Base-by-base conservation (phyloP, 2,797 vertebrate genomes). In the Leptodactylus fallax region DNA sequence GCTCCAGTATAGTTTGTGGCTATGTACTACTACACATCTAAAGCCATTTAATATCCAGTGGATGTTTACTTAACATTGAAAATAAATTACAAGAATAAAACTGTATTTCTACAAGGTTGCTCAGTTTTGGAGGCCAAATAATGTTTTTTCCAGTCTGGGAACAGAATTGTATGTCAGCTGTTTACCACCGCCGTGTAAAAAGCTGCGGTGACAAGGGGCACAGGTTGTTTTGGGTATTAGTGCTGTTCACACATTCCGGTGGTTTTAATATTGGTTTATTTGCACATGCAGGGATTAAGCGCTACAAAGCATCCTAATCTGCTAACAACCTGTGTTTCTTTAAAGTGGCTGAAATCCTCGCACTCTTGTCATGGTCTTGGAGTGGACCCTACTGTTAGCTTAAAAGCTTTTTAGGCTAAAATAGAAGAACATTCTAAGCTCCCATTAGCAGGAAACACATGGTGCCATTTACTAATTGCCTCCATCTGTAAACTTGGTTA, bases 341-440 rank as follows among this genome's bases (percentile, higher is more conserved):
- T 86, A 82, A 89, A 89, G 88, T 89, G 84, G 60, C 58, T 86
- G 69, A 89, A 86, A 89, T 89, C 84, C 79, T 69, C 51, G 36
- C 27, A 77, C 84, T 82, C 79, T 83, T 89, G 84, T 89, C 79
- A 77, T 86, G 72, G 79, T 79, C 88, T 89, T 86, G 84, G 88
- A 89, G 88, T 89, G 88, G 88, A 86, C 88, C 88, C 88, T 89
- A 89, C 88, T 89, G 88, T 89, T 89, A 89, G 84, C 84, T 82
- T 89, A 89, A 89, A 89, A 89, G 88, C 88, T 89, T 89, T 89
- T 89, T 89, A 78, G 84, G 45, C 79, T 86, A 89, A 89, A 77
- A 77, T 76, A 85, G 87, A 60, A 81, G 87, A 81, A 82, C 69
- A 85, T 89, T 89, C 85, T 76, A 86, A 77, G 69, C 83, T 81